Percentiles rank a stretch among this genome's conserved stretches.
phyloP scores from a whole-genome alignment of 2,888 invertebrate genomes.

The Platycheirus albimanus region DNA sequence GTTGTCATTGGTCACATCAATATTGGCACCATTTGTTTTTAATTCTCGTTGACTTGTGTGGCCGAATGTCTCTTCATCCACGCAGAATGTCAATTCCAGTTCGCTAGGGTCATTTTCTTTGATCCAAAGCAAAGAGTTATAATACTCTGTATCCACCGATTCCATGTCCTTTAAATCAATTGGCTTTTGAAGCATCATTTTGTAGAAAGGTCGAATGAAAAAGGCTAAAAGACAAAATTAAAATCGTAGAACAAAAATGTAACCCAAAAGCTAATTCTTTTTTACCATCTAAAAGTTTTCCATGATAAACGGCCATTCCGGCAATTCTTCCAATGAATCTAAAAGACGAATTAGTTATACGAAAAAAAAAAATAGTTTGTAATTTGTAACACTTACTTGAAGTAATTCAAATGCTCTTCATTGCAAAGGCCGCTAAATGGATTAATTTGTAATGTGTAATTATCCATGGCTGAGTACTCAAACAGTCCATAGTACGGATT shows the following conservation, averaged over 20 bases:
- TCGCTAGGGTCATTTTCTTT: conserved; percentile 97
- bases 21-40: conserved; percentile 94
- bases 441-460: conserved; percentile 99
- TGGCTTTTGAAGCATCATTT: conserved; percentile 98
- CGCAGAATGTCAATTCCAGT: conserved; percentile 96
- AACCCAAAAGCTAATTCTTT: not conserved
- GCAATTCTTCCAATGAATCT: conserved; percentile 97
- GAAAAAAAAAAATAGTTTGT: not conserved
- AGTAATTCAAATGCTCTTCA: conserved; percentile 98
- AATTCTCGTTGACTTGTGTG: conserved; percentile 95
- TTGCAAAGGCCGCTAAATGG: conserved; percentile 98
- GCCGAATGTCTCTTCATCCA: conserved; percentile 98
- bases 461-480: conserved; percentile 99
- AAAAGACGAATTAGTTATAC: not conserved
- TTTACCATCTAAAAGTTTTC: conserved; percentile 96
- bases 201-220: conserved; percentile 99
- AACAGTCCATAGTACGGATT: conserved; percentile 99
- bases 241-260: not conserved
- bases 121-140: conserved; percentile 93
- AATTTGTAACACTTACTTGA: conserved; percentile 85
- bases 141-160: conserved; percentile 99
- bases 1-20: conserved; percentile 95
- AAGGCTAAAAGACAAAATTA: conserved; percentile 86
- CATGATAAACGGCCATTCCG: conserved; percentile 99
- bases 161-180: conserved; percentile 99